phyloP scores from a whole-genome alignment of 2,797 vertebrate genomes.

The Gouania willdenowi region DNA sequence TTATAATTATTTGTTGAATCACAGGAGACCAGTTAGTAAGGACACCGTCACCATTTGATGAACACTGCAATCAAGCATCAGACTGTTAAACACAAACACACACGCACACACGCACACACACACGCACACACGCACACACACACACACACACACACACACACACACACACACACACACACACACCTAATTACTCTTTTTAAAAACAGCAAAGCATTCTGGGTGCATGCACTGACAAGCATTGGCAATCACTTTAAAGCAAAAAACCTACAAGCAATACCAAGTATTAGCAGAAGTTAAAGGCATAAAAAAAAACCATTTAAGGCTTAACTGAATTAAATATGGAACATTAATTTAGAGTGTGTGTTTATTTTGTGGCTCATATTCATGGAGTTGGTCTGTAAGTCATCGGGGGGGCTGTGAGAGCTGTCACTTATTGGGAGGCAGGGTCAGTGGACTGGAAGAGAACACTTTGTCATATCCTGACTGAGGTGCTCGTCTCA shows the following conservation, averaged over 20 bases:
- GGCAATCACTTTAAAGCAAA: constrained; percentile 41
- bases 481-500: too few relatives aligned
- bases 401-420: constrained; percentile 37
- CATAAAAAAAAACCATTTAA: constrained; percentile 41
- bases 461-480: too few relatives aligned
- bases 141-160: too few relatives aligned
- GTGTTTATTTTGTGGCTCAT: constrained; percentile 30
- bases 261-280: constrained; percentile 25
- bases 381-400: constrained; percentile 3
- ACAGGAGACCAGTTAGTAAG: constrained; percentile 16
- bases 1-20: constrained; percentile 10
- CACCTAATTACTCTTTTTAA: constrained; percentile 30
- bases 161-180: too few relatives aligned
- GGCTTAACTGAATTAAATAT: constrained; percentile 42
- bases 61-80: neutral
- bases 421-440: too few relatives aligned
- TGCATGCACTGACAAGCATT: too few relatives aligned
- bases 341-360: constrained; percentile 42
- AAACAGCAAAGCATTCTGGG: constrained; percentile 26
- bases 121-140: too few relatives aligned
- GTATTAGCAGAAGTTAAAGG: constrained; percentile 44
- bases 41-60: constrained; percentile 17
- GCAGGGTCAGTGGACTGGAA: too few relatives aligned
- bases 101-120: too few relatives aligned
- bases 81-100: too few relatives aligned